Evolutionary conservation across 2,888 invertebrate species (phyloP), one percentile per base, ranked within the genome.

Genomic region (Zhuqinia jingwanae): DNA sequence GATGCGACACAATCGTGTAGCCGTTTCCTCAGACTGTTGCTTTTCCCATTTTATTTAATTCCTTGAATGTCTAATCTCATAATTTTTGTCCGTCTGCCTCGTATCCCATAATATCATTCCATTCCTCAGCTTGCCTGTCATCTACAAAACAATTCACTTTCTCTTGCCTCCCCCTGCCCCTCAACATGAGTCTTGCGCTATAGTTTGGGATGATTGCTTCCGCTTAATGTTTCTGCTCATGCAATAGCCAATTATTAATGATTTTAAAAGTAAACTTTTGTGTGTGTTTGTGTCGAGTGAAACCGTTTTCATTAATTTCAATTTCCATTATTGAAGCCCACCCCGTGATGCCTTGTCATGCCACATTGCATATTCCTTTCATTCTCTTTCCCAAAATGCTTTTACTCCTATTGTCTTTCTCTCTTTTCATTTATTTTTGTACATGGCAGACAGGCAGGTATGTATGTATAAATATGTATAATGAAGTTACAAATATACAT

Each of bases 221-320:
- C 27, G 1, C 20, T 2, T n/a, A 36, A 36, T 6, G 36, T 36
- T 22, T 20, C 60, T 60, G 1, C 47, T 70, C 17, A 60, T 63
- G 63, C 15, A 63, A 78, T 58, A 76, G 76, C 58, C 65, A 78
- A 78, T 78, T 63, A 65, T 78, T 78, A 65, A 78, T 63, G 77
- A 78, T 78, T 63, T 63, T 27, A 78, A 78, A 77, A 65, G 42
- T 58, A 45, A 60, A 25, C 50, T 27, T 70, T 17, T 47, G 47
- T 70, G 27, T 27, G 30, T 30, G 17, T 6, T 8, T n/a, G 50
- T n/a, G 13, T 50, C 6, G 17, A 65, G 17, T 42, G 42, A 65
- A 65, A 65, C 36, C 65, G 65, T 65, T 65, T 65, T 17, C 20
- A 65, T 65, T 42, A 65, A 30, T 30, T 27, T 65, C 10, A 36